A percentile compares a stretch with the other conserved stretches of the same genome.
Conservation (phyloP, 2,113 vertebrate genomes). For the Tachysurus vachellii region DNA sequence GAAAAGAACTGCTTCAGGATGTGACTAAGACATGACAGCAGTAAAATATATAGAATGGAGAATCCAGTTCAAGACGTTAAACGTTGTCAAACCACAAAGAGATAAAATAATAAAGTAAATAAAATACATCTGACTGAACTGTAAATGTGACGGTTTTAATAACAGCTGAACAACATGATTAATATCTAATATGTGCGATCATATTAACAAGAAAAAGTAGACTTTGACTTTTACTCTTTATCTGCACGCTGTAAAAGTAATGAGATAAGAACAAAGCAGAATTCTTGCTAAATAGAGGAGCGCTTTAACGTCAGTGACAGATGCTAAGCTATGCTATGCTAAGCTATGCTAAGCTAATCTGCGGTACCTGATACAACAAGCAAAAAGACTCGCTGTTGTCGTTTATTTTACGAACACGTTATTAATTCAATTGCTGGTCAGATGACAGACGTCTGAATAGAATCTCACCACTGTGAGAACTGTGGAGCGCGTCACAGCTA, state of each 20-base stretch:
- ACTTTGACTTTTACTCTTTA: not conserved
- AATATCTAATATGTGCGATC: not conserved
- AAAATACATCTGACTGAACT: too few relatives aligned
- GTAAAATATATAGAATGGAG: too few relatives aligned
- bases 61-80: too few relatives aligned
- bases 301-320: not conserved
- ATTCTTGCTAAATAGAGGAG: not conserved
- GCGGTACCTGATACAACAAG: not conserved
- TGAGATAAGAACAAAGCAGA: not conserved
- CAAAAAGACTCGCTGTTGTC: not conserved
- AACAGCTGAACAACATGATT: not conserved
- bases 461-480: slow-evolving; percentile 57
- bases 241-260: not conserved
- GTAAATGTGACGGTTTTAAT: too few relatives aligned
- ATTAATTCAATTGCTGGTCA: not conserved
- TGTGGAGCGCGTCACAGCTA: slow-evolving; percentile 48
- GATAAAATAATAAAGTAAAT: too few relatives aligned
- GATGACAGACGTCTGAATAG: not conserved
- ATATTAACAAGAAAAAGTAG: not conserved
- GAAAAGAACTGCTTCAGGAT: too few relatives aligned
- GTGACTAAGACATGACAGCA: too few relatives aligned
- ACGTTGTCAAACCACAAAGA: too few relatives aligned
- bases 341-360: not conserved
- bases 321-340: not conserved
- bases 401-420: not conserved